phyloP scores from a whole-genome alignment of 2,113 vertebrate species.

The Chionomys nivalis region DNA sequence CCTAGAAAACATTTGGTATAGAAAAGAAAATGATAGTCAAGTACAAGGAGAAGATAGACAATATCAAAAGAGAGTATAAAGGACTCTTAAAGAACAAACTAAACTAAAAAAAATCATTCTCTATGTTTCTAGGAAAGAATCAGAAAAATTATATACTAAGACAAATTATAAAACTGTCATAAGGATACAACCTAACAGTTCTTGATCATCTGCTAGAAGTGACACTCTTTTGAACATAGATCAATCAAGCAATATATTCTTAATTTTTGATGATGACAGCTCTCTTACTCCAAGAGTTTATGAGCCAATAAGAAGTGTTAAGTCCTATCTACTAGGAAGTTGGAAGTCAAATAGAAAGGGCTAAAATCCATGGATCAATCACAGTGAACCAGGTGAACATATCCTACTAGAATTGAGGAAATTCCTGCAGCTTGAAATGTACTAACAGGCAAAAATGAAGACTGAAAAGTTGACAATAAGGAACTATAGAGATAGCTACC shows the following conservation, averaged over 20 bases:
- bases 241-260: not conserved
- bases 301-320: not conserved
- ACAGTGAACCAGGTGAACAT: not conserved
- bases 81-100: not conserved
- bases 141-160: not conserved
- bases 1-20: slow-evolving; percentile 3
- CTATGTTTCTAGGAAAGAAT: not conserved
- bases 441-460: not conserved
- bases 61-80: not conserved
- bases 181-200: not conserved
- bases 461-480: not conserved
- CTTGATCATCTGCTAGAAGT: slow-evolving; percentile 30
- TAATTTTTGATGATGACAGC: not conserved
- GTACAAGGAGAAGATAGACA: not conserved
- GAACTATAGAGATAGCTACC: not conserved
- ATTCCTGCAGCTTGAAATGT: not conserved
- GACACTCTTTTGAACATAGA: not conserved
- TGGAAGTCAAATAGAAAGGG: not conserved
- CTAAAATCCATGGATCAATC: slow-evolving; percentile 28
- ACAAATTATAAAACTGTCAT: slow-evolving; percentile 7
- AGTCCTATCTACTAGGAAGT: not conserved
- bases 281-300: not conserved
- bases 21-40: not conserved
- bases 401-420: slow-evolving; percentile 4
- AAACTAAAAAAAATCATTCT: slow-evolving; percentile 5